phyloP scores from a whole-genome alignment of 2,888 invertebrate genomes.

The Empis livida region DNA sequence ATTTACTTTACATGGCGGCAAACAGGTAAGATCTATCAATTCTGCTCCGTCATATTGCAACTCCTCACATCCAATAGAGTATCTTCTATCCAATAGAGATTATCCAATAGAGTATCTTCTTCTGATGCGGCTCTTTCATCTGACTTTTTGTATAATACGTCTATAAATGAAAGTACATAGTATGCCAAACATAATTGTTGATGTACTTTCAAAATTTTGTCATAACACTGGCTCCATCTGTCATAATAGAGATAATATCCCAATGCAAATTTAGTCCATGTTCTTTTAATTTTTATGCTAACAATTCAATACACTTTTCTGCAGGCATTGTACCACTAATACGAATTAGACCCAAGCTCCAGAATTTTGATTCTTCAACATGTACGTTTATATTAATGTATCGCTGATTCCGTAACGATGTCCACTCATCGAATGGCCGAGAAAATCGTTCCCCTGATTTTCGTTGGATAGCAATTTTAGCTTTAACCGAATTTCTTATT shows the following conservation, averaged over 20 bases:
- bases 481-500: background rate
- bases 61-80: background rate
- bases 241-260: background rate
- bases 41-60: background rate
- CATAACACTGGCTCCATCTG: background rate
- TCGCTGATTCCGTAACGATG: constrained; percentile 1
- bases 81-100: background rate
- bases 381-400: constrained; percentile 2
- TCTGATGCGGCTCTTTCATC: constrained; percentile 10
- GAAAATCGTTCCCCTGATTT: constrained; percentile 1
- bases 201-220: background rate
- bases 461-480: background rate
- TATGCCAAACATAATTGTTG: background rate
- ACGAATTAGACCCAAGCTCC: constrained; percentile 13
- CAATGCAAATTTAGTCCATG: background rate
- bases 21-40: background rate
- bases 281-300: constrained; percentile 6
- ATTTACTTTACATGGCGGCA: background rate
- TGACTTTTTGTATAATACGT: constrained; percentile 7
- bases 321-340: constrained; percentile 4
- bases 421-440: constrained; percentile 12
- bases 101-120: too few species aligned
- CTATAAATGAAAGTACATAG: constrained; percentile 12
- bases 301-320: constrained; percentile 4
- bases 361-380: constrained; percentile 2